Base-by-base conservation (phyloP, 2,888 invertebrate genomes). In the Griposia aprilina region DNA sequence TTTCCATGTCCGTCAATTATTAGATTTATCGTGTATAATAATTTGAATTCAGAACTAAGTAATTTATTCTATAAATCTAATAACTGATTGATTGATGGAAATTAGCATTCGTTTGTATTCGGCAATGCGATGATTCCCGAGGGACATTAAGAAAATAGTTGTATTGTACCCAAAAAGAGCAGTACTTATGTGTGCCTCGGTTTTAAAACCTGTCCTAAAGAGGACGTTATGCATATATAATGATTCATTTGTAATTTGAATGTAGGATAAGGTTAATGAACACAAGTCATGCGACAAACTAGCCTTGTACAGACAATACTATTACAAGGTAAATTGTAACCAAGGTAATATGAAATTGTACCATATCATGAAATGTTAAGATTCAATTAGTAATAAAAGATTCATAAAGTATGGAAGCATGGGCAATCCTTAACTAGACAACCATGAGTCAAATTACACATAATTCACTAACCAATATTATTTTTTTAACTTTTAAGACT, bases 381-480 rank as follows among this genome's bases (percentile, higher is more conserved):
- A 84, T 77, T 85, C 82, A 80, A 81, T 71, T n/a, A 74, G 66
- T 78, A 76, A 76, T 59, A 75, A 20, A 81, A 76, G 79, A 76
- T 86, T 75, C 81, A 84, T 83, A 65, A 78, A 77, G 63, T 76
- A 83, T 86, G 90, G 91, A 92, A 92, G 92, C 90, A 91, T 90
- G 82, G 87, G 84, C 88, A 88, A 87, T 82, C 84, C 85, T 84
- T 84, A 75, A 78, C 82, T 83, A 84, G 81, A 75, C 74, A 72
- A 80, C 86, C 85, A 83, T 82, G 84, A 89, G 87, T 82, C 82
- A 57, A 67, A 84, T 82, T 87, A 88, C 77, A 87, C 30, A 80
- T 76, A 78, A 81, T 82, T 91, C 91, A 91, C 90, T 91, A 92
- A 92, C 91, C 90, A 87, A 89, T 84, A 30, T 80, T 78, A 41